Evolutionary conservation across 1,140 invertebrate genomes (phyloP).

Genomic region (Periplaneta americana): DNA sequence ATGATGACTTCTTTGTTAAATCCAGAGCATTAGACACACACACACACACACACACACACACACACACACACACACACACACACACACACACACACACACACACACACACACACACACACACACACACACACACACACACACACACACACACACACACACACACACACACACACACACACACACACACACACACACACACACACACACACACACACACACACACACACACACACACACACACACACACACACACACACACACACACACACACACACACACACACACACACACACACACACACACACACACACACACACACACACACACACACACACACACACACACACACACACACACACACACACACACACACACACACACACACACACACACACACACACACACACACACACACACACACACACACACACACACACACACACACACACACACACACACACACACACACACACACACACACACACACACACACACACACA

Average conservation of each 20-base stretch:
- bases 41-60: too few species aligned
- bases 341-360: constrained; percentile 19
- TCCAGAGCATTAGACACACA: too few species aligned
- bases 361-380: constrained; percentile 19
- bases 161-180: neutral
- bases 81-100: neutral
- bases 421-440: constrained; percentile 20
- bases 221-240: constrained; percentile 22
- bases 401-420: constrained; percentile 19
- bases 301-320: constrained; percentile 24
- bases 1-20: too few species aligned
- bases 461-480: constrained; percentile 29
- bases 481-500: constrained; percentile 29
- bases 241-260: constrained; percentile 24
- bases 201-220: neutral
- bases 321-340: constrained; percentile 23
- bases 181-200: neutral
- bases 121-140: neutral
- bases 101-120: neutral
- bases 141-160: neutral
- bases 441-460: constrained; percentile 23
- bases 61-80: neutral
- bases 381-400: constrained; percentile 19
- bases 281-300: constrained; percentile 22
- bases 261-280: constrained; percentile 25